phyloP scores from a whole-genome alignment of 2,113 vertebrate genomes.

The Ramphastos sulfuratus region DNA sequence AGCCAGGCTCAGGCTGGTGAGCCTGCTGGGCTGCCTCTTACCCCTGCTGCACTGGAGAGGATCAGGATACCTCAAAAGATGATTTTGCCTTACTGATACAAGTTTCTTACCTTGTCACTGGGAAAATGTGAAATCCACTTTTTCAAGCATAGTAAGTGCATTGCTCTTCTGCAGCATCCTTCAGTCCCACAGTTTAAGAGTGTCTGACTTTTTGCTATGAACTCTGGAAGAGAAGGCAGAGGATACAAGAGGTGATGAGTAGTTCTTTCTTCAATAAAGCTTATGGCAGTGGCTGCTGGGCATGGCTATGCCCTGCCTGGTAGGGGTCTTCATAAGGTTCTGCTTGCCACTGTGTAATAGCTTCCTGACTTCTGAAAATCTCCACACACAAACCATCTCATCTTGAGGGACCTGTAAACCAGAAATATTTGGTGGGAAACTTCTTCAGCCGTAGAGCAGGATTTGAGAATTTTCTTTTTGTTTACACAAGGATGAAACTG shows the following conservation, averaged over 20 bases:
- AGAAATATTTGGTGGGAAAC: neutral
- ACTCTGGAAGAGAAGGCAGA: neutral
- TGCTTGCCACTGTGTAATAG: neutral
- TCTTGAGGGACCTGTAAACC: neutral
- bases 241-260: neutral
- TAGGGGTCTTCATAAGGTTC: neutral
- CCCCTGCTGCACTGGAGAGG: neutral
- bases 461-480: neutral
- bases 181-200: neutral
- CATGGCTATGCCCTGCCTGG: rapidly evolving
- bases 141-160: neutral
- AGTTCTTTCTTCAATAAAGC: neutral
- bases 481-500: neutral
- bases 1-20: neutral
- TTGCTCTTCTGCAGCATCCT: neutral
- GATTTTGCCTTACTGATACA: neutral
- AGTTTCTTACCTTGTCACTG: neutral
- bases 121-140: neutral
- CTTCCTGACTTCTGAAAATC: neutral
- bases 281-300: neutral
- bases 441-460: neutral
- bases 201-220: neutral
- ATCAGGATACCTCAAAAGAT: neutral
- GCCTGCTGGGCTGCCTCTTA: neutral
- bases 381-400: rapidly evolving